Conservation (phyloP, 1,140 invertebrate species). For the Pogonomyrmex barbatus region DNA sequence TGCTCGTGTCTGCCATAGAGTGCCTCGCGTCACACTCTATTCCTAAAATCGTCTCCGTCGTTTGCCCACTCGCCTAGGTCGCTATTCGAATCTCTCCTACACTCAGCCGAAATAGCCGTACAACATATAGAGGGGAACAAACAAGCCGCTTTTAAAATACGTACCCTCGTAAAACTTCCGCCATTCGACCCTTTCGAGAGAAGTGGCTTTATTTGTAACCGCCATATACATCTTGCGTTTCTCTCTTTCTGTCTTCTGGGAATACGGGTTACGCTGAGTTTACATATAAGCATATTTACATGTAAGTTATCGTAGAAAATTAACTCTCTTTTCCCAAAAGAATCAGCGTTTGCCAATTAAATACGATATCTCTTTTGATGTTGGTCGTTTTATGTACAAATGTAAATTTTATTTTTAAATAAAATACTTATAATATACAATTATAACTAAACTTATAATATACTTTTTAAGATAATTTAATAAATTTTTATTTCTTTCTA, state of each 20-base stretch:
- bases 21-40: slow-evolving; percentile 58
- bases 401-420: not conserved
- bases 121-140: not conserved
- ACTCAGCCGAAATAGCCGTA: slow-evolving; percentile 18
- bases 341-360: not conserved
- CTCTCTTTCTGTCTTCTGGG: not conserved
- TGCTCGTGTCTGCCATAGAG: slow-evolving; percentile 18
- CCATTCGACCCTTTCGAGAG: slow-evolving; percentile 21
- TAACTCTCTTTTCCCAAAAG: not conserved
- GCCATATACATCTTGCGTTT: slow-evolving; percentile 9
- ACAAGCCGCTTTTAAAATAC: slow-evolving; percentile 41
- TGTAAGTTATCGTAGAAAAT: slow-evolving; percentile 2
- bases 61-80: slow-evolving; percentile 36
- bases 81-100: slow-evolving; percentile 36
- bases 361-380: not conserved
- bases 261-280: not conserved
- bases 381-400: too few species aligned
- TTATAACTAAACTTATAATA: too few species aligned
- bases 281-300: not conserved
- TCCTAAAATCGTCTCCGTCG: slow-evolving; percentile 68
- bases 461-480: not conserved
- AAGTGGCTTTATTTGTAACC: slow-evolving; percentile 56
- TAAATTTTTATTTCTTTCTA: too few species aligned
- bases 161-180: slow-evolving; percentile 39
- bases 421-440: not conserved